Conservation (phyloP, 2,113 vertebrate species). For the Amazona vittata region DNA sequence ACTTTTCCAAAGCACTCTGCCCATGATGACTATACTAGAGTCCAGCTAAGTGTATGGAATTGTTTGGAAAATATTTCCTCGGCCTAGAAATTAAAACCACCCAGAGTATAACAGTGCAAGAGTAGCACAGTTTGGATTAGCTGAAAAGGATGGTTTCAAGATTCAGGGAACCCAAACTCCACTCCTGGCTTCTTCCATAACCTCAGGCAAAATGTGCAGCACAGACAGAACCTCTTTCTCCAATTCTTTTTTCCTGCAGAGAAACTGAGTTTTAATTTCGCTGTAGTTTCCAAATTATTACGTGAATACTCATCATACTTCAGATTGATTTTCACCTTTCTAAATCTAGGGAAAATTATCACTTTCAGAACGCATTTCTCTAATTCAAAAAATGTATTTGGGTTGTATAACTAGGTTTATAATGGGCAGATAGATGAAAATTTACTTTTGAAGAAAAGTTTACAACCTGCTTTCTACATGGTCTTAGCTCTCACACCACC, state of each 20-base stretch:
- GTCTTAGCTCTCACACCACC: neutral
- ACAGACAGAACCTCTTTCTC: neutral
- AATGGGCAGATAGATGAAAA: neutral
- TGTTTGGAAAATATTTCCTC: neutral
- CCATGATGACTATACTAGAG: neutral
- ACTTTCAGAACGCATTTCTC: conserved; percentile 22
- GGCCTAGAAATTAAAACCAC: neutral
- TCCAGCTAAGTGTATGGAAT: neutral
- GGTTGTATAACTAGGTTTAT: conserved; percentile 5
- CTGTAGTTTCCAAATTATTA: conserved; percentile 38
- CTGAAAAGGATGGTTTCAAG: neutral
- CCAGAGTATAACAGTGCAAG: neutral
- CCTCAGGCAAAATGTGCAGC: neutral
- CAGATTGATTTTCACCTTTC: conserved; percentile 43
- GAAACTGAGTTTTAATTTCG: neutral
- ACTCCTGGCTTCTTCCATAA: neutral
- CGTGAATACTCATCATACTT: conserved; percentile 27
- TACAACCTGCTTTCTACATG: neutral
- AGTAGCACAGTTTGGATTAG: neutral
- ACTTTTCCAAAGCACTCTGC: conserved; percentile 8
- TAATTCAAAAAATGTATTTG: conserved; percentile 8
- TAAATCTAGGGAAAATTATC: conserved; percentile 24
- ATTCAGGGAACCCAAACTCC: neutral
- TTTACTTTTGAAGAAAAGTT: neutral
- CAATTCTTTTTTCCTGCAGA: neutral